Conservation (phyloP, 2,113 vertebrate genomes). For the Epinephelus fuscoguttatus region DNA sequence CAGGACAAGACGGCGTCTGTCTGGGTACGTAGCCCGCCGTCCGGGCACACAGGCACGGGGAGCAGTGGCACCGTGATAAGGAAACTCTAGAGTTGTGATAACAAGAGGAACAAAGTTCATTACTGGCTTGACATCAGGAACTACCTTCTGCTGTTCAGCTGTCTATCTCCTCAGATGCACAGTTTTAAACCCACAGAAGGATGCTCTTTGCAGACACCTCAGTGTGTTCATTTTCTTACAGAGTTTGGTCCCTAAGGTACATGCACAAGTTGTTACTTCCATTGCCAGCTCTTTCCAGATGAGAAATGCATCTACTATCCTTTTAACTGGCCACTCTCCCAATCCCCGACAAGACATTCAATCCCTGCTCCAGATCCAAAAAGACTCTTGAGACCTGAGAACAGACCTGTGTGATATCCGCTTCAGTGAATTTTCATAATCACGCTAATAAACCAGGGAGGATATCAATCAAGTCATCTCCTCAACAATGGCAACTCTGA, state of each 20-base stretch:
- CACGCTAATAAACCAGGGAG: slow-evolving; percentile 22
- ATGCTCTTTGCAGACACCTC: neutral
- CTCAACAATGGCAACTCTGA: slow-evolving; percentile 6
- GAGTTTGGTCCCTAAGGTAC: slow-evolving; percentile 1
- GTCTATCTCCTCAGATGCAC: neutral
- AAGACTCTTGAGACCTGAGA: slow-evolving; percentile 21
- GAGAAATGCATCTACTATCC: slow-evolving; percentile 17
- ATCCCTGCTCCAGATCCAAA: slow-evolving; percentile 10
- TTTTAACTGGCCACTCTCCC: slow-evolving; percentile 28
- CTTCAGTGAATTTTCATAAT: slow-evolving; percentile 52
- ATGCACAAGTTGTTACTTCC: neutral
- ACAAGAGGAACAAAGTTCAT: slow-evolving; percentile 74
- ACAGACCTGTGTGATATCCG: slow-evolving; percentile 26
- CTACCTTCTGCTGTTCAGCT: slow-evolving; percentile 29
- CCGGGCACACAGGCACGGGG: slow-evolving; percentile 63
- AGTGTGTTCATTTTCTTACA: neutral
- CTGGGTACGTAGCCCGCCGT: slow-evolving; percentile 66
- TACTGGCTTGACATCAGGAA: slow-evolving; percentile 66
- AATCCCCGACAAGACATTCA: slow-evolving; percentile 19
- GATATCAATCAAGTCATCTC: slow-evolving; percentile 37
- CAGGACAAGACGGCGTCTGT: slow-evolving; percentile 83
- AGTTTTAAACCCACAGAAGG: slow-evolving; percentile 10
- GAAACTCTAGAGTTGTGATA: slow-evolving; percentile 82
- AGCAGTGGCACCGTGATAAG: slow-evolving; percentile 76
- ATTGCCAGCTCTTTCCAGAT: slow-evolving; percentile 18